These are phyloP conservation scores for Prenolepis imparis DNA, from an alignment of 2,888 invertebrate species.

Conservation along the genomic window DNA sequence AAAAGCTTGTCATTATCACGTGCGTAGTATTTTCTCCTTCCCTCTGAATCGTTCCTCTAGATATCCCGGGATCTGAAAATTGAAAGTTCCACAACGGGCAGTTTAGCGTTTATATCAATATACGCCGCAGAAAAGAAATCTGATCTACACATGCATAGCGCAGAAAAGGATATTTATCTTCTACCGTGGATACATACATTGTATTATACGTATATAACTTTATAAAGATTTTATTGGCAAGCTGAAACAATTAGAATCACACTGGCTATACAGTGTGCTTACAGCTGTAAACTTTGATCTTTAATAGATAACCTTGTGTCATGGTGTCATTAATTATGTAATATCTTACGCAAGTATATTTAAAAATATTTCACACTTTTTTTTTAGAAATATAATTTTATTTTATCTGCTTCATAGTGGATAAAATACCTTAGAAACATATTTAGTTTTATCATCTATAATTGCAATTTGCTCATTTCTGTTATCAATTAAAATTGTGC, in stretches of 20 bases:
- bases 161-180: not conserved
- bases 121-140: not conserved
- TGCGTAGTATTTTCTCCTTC: conserved; percentile 83
- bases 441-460: not conserved
- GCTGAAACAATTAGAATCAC: conserved; percentile 7
- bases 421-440: not conserved
- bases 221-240: conserved; percentile 27
- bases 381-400: conserved; percentile 9
- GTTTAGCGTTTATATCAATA: conserved; percentile 52
- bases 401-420: not conserved
- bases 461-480: not conserved
- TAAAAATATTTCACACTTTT: conserved; percentile 4
- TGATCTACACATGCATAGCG: not conserved
- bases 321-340: not conserved
- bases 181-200: conserved; percentile 17
- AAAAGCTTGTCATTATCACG: conserved; percentile 81
- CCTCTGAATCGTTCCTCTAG: conserved; percentile 88
- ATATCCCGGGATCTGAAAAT: conserved; percentile 88
- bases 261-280: not conserved
- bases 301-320: not conserved
- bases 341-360: conserved; percentile 1
- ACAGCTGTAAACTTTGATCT: not conserved
- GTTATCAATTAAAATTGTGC: not conserved
- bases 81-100: conserved; percentile 69
- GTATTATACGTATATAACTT: conserved; percentile 4